Evolutionary conservation across 2,113 vertebrate genomes (phyloP).

Genomic region (Petroica traversi): DNA sequence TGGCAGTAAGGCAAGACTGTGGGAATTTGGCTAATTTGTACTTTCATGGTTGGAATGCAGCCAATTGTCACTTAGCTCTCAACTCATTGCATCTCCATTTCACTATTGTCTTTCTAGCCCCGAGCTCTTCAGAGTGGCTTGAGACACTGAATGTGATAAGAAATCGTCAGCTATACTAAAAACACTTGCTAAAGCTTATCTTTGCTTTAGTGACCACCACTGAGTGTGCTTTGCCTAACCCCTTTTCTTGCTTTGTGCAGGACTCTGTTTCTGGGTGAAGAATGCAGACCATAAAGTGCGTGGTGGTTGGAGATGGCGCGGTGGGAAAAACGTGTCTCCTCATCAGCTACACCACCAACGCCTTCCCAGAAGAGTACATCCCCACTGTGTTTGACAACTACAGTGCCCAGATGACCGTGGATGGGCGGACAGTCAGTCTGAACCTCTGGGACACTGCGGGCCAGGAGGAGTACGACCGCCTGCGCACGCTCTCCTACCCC

Average conservation of each 20-base stretch:
- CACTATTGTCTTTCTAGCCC: not conserved
- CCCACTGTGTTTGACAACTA: conserved; percentile 96
- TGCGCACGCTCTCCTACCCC: conserved; percentile 90
- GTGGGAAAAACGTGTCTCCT: conserved; percentile 96
- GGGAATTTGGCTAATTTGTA: conserved; percentile 30
- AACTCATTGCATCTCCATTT: not conserved
- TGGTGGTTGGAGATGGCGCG: conserved; percentile 92
- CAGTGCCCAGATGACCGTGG: conserved; percentile 92
- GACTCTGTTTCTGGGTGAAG: conserved; percentile 72
- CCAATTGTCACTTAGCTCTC: conserved; percentile 7
- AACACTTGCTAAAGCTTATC: not conserved
- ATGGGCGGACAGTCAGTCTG: conserved; percentile 90
- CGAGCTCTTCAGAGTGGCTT: not conserved
- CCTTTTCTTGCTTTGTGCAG: not conserved
- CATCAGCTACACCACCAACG: conserved; percentile 93
- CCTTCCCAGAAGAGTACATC: conserved; percentile 94
- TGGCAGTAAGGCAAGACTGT: not conserved
- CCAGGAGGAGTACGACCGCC: conserved; percentile 91
- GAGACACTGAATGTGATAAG: not conserved
- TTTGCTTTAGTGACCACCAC: not conserved
- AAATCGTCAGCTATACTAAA: not conserved
- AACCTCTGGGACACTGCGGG: conserved; percentile 95
- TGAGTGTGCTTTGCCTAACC: not conserved
- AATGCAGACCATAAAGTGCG: conserved; percentile 97
- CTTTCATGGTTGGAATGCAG: not conserved